These are phyloP conservation scores for Perdita meconis DNA, from an alignment of 2,888 invertebrate genomes.

Conservation along the genomic window DNA sequence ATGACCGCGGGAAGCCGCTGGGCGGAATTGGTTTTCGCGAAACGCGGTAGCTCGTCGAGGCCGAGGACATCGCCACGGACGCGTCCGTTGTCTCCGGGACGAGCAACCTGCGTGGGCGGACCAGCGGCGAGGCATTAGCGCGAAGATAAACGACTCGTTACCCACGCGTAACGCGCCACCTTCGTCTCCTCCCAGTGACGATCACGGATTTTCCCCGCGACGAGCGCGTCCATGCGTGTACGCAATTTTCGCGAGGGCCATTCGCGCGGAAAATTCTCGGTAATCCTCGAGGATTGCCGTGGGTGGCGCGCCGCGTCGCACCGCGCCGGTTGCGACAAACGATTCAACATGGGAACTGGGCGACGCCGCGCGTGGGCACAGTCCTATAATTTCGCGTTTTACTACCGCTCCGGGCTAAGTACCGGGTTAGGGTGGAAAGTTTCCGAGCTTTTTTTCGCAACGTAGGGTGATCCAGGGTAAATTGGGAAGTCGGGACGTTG, in stretches of 20 bases:
- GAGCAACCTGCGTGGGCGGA: constrained; percentile 54
- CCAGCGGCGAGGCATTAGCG: constrained; percentile 43
- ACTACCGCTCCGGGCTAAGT: constrained; percentile 24
- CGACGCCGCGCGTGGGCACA: constrained; percentile 21
- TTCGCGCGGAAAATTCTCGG: constrained; percentile 36
- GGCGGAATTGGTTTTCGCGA: constrained; percentile 46
- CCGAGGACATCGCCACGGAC: constrained; percentile 53
- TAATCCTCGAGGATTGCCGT: constrained; percentile 29
- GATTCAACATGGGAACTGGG: constrained; percentile 45
- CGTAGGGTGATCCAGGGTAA: not conserved
- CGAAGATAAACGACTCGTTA: constrained; percentile 62
- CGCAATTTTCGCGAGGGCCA: constrained; percentile 49
- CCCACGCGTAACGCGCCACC: constrained; percentile 50
- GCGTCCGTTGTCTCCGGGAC: constrained; percentile 6
- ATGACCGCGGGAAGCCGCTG: constrained; percentile 6
- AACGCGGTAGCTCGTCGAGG: constrained; percentile 16
- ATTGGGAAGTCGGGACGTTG: not conserved
- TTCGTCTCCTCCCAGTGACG: constrained; percentile 29
- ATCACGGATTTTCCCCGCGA: constrained; percentile 29
- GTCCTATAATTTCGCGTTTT: constrained; percentile 55
- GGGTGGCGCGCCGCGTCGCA: constrained; percentile 49
- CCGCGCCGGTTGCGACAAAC: constrained; percentile 56
- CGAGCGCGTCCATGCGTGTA: constrained; percentile 9
- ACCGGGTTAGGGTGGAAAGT: constrained; percentile 7
- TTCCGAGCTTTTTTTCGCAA: not conserved